These are phyloP conservation scores for Poecilia latipinna DNA, from an alignment of 2,113 vertebrate species.

Conservation along the genomic window DNA sequence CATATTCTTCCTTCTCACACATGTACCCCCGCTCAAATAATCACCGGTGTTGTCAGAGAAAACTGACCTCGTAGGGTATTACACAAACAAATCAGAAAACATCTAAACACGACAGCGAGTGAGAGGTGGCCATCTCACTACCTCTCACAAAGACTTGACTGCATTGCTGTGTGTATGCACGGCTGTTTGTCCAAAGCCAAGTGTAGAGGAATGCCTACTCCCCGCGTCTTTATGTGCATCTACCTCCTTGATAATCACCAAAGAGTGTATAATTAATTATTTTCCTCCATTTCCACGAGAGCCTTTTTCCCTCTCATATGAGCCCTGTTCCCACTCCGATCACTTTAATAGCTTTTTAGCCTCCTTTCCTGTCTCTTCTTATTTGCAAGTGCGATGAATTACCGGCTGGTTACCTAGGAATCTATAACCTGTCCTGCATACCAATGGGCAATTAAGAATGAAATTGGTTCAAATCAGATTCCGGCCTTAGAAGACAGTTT, in stretches of 20 bases:
- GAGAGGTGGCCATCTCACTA: slow-evolving; percentile 7
- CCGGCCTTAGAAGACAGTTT: slow-evolving; percentile 18
- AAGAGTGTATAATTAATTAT: slow-evolving; percentile 52
- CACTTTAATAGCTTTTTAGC: slow-evolving; percentile 58
- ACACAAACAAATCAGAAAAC: slow-evolving; percentile 26
- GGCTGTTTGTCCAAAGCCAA: background rate
- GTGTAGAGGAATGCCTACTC: background rate
- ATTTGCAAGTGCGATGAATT: slow-evolving; percentile 71
- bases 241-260: slow-evolving; percentile 39
- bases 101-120: background rate
- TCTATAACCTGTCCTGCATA: slow-evolving; percentile 62
- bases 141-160: slow-evolving; percentile 27
- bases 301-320: slow-evolving; percentile 34
- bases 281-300: slow-evolving; percentile 49
- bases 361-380: slow-evolving; percentile 56
- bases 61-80: slow-evolving; percentile 29
- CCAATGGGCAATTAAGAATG: slow-evolving; percentile 50
- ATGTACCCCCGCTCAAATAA: slow-evolving; percentile 50
- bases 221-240: slow-evolving; percentile 16
- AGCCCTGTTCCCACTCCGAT: slow-evolving; percentile 42
- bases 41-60: slow-evolving; percentile 55
- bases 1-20: background rate
- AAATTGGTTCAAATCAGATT: slow-evolving; percentile 41
- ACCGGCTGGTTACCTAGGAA: slow-evolving; percentile 63
- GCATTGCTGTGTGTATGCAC: background rate